Evolutionary conservation across 2,888 invertebrate genomes (phyloP), one percentile per base, ranked within the genome.

Genomic region (Tachina fera): DNA sequence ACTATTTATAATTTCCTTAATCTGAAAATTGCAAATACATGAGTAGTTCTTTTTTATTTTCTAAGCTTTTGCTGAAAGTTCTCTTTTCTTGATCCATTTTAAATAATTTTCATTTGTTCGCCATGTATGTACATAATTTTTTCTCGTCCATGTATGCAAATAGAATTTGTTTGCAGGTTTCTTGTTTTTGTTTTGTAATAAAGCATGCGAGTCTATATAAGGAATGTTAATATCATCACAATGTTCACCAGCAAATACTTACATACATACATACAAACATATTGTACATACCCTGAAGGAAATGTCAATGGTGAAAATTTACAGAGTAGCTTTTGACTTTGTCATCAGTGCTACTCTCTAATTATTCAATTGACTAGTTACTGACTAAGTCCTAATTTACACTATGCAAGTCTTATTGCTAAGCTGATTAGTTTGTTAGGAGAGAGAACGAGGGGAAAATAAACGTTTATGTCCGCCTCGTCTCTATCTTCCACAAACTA

Each of bases 141-240:
- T 47, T 58, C 43, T 75, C 47, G n/a, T 58, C 11, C 49, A 5
- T 70, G 22, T 60, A 65, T 65, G 75, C 75, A 75, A 81, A 81
- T 74, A 80, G 58, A 67, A 51, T 67, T 49, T 68, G 19, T 53
- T 72, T 70, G n/a, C 31, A 14, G 51, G 10, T 71, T 16, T 71
- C 45, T 67, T 56, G 19, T 56, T 70, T 19, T 71, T 83, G 47
- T 60, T 74, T 63, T 75, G 41, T 63, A 82, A 65, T 71, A 70
- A 74, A 65, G 51, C 72, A 60, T 70, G 43, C 70, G 56, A 45
- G 13, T 41, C n/a, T 65, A 47, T 71, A 22, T 41, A 60, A 53
- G 65, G 70, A 63, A 75, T 76, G 74, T 70, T 75, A 80, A 71
- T 85, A 75, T 79, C 68, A 72, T 60, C 45, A 74, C 22, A 77